Percentiles rank a stretch among this genome's conserved stretches.
phyloP scores from a whole-genome alignment of 2,797 vertebrate genomes.

The Hemibagrus guttatus region DNA sequence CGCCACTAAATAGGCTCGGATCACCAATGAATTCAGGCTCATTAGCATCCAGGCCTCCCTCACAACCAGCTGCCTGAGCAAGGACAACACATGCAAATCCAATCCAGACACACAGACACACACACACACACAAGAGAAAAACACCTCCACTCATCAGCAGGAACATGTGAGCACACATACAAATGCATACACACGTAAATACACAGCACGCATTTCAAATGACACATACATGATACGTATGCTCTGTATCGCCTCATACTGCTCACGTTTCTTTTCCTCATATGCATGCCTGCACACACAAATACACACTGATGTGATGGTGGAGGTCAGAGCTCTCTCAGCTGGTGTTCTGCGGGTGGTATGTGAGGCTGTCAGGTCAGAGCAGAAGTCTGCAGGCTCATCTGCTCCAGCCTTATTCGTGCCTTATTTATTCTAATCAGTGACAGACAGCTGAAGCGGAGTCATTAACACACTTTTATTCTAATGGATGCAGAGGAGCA shows the following conservation, averaged over 20 bases:
- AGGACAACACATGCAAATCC: conserved; percentile 57
- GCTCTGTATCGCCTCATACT: neutral
- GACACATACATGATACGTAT: neutral
- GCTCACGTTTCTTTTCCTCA: neutral
- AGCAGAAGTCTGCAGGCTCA: conserved; percentile 42
- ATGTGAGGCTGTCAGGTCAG: conserved; percentile 50
- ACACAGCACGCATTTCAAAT: neutral
- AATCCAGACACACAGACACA: conserved; percentile 27
- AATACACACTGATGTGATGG: conserved; percentile 20
- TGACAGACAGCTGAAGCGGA: conserved; percentile 54
- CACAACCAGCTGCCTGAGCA: conserved; percentile 48
- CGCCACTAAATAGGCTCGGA: conserved; percentile 50
- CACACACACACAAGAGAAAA: conserved; percentile 27
- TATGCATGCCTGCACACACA: conserved; percentile 9
- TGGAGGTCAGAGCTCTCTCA: conserved; percentile 40
- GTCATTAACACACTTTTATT: conserved; percentile 62
- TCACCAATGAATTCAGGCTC: conserved; percentile 58
- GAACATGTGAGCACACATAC: conserved; percentile 23
- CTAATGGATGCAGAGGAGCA: conserved; percentile 58
- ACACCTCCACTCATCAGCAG: conserved; percentile 2
- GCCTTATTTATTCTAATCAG: conserved; percentile 55
- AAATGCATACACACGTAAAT: conserved; percentile 20
- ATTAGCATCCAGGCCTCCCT: conserved; percentile 53
- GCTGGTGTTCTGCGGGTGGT: conserved; percentile 38
- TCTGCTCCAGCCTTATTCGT: conserved; percentile 52